A percentile compares a stretch with the other conserved stretches of the same genome.
Evolutionary conservation across 2,888 invertebrate species (phyloP).

Genomic region (Phaonia tiefii): DNA sequence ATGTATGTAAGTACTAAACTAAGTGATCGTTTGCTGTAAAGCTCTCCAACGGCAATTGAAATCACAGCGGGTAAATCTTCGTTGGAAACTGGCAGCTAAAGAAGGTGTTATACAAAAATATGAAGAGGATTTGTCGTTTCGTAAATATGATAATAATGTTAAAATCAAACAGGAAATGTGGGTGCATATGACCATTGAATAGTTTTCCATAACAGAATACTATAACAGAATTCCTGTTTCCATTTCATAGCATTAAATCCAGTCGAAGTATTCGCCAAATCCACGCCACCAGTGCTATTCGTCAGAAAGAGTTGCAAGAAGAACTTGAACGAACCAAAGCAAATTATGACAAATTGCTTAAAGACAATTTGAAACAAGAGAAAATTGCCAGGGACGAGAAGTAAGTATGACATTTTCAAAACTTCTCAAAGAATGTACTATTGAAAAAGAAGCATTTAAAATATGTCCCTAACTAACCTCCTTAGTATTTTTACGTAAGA

Average conservation of each 20-base stretch:
- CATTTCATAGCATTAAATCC: slow-evolving; percentile 70
- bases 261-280: slow-evolving; percentile 69
- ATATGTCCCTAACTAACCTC: too few relatives aligned
- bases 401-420: too few relatives aligned
- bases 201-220: too few relatives aligned
- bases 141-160: slow-evolving; percentile 73
- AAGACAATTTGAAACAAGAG: slow-evolving; percentile 70
- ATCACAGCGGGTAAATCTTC: slow-evolving; percentile 69
- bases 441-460: too few relatives aligned
- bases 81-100: slow-evolving; percentile 71
- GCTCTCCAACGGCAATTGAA: slow-evolving; percentile 69
- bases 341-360: slow-evolving; percentile 68
- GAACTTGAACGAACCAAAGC: slow-evolving; percentile 68
- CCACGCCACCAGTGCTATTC: slow-evolving; percentile 68
- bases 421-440: too few relatives aligned
- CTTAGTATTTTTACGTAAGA: too few relatives aligned
- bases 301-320: slow-evolving; percentile 71
- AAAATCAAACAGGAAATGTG: slow-evolving; percentile 73
- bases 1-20: not conserved
- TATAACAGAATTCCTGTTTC: not conserved
- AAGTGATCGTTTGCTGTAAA: slow-evolving; percentile 36
- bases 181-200: slow-evolving; percentile 17
- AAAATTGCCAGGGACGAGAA: slow-evolving; percentile 75
- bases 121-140: slow-evolving; percentile 71
- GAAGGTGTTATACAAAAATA: slow-evolving; percentile 71